phyloP scores from a whole-genome alignment of 2,888 invertebrate species.

The Brachylomia viminalis region DNA sequence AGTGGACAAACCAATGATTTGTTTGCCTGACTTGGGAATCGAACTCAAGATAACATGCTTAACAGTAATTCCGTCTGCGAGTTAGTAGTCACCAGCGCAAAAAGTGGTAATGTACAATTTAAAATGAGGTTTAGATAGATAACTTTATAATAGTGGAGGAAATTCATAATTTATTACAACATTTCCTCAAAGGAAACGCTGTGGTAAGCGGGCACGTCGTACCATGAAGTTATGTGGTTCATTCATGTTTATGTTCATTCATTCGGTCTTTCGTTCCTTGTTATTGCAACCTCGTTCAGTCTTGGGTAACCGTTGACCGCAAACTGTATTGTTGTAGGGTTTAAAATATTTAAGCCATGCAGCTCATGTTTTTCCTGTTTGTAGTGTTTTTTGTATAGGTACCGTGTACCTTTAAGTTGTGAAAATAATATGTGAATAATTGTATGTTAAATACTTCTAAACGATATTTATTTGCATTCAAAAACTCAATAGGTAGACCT shows the following conservation, averaged over 20 bases:
- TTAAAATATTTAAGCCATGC: neutral
- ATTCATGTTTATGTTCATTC: constrained; percentile 61
- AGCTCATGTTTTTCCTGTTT: neutral
- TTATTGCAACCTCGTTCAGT: constrained; percentile 22
- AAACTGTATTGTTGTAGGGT: constrained; percentile 27
- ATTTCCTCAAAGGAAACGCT: constrained; percentile 63
- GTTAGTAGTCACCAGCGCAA: neutral
- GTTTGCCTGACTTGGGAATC: neutral
- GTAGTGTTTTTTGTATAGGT: neutral
- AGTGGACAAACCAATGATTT: neutral
- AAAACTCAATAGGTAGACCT: neutral
- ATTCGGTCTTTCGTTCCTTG: constrained; percentile 46
- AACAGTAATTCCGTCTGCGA: neutral
- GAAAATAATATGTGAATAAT: neutral
- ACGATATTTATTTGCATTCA: neutral
- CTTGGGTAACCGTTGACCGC: constrained; percentile 46
- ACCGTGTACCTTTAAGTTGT: neutral
- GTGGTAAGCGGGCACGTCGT: constrained; percentile 47
- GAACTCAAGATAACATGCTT: neutral
- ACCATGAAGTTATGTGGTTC: constrained; percentile 42
- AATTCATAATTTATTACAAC: constrained; percentile 58
- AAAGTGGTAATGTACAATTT: neutral
- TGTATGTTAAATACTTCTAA: no score
- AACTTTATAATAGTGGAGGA: constrained; percentile 48
- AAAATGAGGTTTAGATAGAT: constrained; percentile 39